These are phyloP conservation scores for Holotrichia oblita DNA, from an alignment of 1,140 invertebrate species.

Conservation along the genomic window DNA sequence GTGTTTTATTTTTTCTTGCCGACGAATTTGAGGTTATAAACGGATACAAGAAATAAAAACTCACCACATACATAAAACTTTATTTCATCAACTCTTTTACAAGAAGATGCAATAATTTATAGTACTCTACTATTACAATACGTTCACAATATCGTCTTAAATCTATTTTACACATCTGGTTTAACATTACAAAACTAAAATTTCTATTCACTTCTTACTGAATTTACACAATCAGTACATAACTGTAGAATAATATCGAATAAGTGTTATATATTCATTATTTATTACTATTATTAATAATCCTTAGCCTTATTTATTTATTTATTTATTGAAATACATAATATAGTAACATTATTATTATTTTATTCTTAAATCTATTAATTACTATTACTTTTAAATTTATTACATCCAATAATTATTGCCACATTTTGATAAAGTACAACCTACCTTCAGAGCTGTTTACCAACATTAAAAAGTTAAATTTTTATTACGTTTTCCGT, in stretches of 20 bases:
- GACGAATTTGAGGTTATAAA: too few species aligned
- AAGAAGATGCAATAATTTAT: background rate
- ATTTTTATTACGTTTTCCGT: background rate
- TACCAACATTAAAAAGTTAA: background rate
- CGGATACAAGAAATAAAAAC: constrained; percentile 7
- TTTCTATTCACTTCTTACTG: background rate
- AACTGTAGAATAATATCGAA: background rate
- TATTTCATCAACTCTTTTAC: constrained; percentile 11
- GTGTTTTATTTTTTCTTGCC: too few species aligned
- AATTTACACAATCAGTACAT: constrained; percentile 20
- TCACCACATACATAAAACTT: constrained; percentile 10
- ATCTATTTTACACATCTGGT: constrained; percentile 3
- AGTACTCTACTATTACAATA: background rate
- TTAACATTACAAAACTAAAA: constrained; percentile 24
- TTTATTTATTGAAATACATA: background rate
- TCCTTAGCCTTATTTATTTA: too few species aligned
- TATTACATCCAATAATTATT: constrained; percentile 4
- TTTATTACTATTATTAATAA: too few species aligned
- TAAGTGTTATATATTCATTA: background rate
- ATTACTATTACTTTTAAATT: background rate
- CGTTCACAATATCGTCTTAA: background rate
- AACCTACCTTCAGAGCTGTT: background rate
- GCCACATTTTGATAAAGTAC: constrained; percentile 34
- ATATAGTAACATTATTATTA: constrained; percentile 4
- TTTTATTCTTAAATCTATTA: constrained; percentile 18